phyloP scores from a whole-genome alignment of 2,888 invertebrate species.

The Lagria hirta region DNA sequence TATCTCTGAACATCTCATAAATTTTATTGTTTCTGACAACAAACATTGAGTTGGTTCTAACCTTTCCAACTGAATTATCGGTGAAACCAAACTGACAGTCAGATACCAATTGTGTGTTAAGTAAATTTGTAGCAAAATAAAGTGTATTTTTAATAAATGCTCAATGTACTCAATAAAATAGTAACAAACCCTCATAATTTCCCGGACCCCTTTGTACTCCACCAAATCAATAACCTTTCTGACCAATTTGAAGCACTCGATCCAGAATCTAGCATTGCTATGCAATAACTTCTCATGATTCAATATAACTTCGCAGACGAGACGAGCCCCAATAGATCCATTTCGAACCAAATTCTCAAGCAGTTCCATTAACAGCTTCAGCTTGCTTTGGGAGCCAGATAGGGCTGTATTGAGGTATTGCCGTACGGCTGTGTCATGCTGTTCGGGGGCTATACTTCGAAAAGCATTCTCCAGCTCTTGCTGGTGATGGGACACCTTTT shows the following conservation, averaged over 20 bases:
- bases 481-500: slow-evolving; percentile 68
- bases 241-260: slow-evolving; percentile 82
- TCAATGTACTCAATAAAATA: too few species aligned
- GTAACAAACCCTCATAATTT: slow-evolving; percentile 66
- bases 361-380: slow-evolving; percentile 74
- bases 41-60: too few species aligned
- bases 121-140: too few species aligned
- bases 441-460: slow-evolving; percentile 67
- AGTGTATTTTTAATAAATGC: too few species aligned
- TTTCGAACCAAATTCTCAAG: slow-evolving; percentile 71
- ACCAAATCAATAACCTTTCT: slow-evolving; percentile 85
- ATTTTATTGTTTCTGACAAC: too few species aligned
- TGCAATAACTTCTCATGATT: slow-evolving; percentile 80
- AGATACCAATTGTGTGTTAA: too few species aligned
- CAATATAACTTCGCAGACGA: slow-evolving; percentile 85
- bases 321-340: slow-evolving; percentile 73
- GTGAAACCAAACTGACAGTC: too few species aligned
- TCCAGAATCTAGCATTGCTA: slow-evolving; percentile 85
- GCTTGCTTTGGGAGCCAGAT: slow-evolving; percentile 69
- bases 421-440: slow-evolving; percentile 73
- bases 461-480: slow-evolving; percentile 70
- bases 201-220: slow-evolving; percentile 92
- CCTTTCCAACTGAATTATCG: too few species aligned
- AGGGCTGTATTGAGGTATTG: slow-evolving; percentile 75
- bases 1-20: background rate